Conservation (phyloP, 1,140 invertebrate genomes). For the Hyphantria cunea region DNA sequence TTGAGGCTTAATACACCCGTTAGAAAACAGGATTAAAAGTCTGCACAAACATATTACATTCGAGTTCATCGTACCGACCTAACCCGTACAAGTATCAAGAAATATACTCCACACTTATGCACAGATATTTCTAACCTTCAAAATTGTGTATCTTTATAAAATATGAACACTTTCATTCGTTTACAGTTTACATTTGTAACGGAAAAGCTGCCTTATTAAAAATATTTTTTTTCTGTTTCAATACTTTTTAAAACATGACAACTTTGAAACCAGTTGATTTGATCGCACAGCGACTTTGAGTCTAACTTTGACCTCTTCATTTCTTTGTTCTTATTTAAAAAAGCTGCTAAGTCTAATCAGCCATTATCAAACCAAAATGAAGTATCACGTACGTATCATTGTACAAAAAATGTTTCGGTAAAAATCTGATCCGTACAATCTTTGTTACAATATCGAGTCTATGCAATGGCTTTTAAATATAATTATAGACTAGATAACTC, state of each 20-base stretch:
- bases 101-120: slow-evolving; percentile 22
- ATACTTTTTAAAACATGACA: too few species aligned
- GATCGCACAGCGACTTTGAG: too few species aligned
- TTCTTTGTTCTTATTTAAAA: slow-evolving; percentile 16
- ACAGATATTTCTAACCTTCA: slow-evolving; percentile 25
- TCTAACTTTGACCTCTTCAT: not conserved
- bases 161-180: slow-evolving; percentile 45
- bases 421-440: slow-evolving; percentile 26
- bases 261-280: too few species aligned
- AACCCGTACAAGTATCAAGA: slow-evolving; percentile 33
- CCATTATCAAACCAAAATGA: slow-evolving; percentile 17
- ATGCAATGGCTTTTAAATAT: slow-evolving; percentile 28
- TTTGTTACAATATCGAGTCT: slow-evolving; percentile 12
- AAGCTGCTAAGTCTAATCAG: slow-evolving; percentile 17
- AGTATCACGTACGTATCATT: slow-evolving; percentile 1
- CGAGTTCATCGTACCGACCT: slow-evolving; percentile 1
- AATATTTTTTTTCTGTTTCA: slow-evolving; percentile 9
- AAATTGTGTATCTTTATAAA: slow-evolving; percentile 37
- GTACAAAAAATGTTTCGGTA: slow-evolving; percentile 15
- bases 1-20: not conserved
- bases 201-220: slow-evolving; percentile 14
- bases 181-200: slow-evolving; percentile 13
- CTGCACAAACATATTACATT: not conserved
- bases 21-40: too few species aligned
- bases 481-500: slow-evolving; percentile 35